A percentile compares a stretch with the other conserved stretches of the same genome.
phyloP scores from a whole-genome alignment of 2,888 invertebrate genomes.

The Drosophila silvestris region DNA sequence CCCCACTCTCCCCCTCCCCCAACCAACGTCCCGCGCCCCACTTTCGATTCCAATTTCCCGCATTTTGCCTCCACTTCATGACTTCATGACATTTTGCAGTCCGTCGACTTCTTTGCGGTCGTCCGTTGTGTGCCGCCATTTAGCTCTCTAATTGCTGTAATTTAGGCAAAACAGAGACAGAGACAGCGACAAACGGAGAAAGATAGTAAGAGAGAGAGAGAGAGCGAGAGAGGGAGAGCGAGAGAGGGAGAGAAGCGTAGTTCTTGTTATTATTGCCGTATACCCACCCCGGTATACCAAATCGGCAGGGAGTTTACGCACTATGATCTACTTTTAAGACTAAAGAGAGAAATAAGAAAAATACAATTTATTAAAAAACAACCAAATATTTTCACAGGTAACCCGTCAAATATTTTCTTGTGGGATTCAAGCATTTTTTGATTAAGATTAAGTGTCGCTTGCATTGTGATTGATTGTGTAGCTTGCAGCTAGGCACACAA shows the following conservation, averaged over 20 bases:
- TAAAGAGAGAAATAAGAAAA: not conserved
- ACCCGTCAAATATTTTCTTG: not conserved
- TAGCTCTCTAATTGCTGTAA: constrained; percentile 61
- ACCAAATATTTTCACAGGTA: not conserved
- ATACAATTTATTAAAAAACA: not conserved
- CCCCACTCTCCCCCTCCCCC: too few species aligned
- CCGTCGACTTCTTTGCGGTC: constrained; percentile 59
- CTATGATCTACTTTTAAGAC: not conserved
- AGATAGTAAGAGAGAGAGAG: not conserved
- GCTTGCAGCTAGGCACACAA: not conserved
- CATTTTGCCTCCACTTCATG: not conserved
- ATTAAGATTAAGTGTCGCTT: not conserved
- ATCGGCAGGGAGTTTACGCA: not conserved
- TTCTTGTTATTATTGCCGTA: not conserved
- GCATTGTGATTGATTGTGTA: not conserved
- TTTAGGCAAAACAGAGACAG: constrained; percentile 25
- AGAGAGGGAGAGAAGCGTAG: not conserved
- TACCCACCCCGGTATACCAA: not conserved
- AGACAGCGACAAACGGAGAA: not conserved
- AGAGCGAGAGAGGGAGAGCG: not conserved
- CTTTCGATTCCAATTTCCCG: not conserved
- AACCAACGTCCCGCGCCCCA: not conserved
- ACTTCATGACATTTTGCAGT: constrained; percentile 43
- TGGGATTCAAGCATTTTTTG: not conserved
- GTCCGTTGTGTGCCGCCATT: constrained; percentile 51